phyloP scores from a whole-genome alignment of 2,888 invertebrate genomes.

The Cremastinae sp. region DNA sequence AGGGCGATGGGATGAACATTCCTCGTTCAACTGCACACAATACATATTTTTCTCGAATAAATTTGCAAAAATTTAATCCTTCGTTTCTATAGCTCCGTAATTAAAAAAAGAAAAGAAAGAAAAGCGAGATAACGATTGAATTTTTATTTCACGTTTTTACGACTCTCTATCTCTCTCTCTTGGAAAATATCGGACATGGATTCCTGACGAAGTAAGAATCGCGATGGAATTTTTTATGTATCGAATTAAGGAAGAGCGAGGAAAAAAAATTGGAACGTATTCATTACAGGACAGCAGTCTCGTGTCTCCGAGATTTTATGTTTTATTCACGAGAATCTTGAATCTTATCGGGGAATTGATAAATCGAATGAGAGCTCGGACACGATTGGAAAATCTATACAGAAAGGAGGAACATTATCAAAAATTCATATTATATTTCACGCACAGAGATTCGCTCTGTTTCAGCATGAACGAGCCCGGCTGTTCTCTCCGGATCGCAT shows the following conservation, averaged over 20 bases:
- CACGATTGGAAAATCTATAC: too few relatives aligned
- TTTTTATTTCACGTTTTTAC: too few relatives aligned
- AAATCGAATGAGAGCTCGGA: conserved; percentile 40
- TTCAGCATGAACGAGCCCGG: neutral
- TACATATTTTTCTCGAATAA: conserved; percentile 8
- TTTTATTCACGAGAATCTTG: conserved; percentile 24
- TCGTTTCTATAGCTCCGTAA: too few relatives aligned
- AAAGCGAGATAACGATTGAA: too few relatives aligned
- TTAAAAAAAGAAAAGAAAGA: too few relatives aligned
- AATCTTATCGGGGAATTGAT: conserved; percentile 26
- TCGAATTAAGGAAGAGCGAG: conserved; percentile 13
- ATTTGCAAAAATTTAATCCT: too few relatives aligned
- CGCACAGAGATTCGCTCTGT: conserved; percentile 1
- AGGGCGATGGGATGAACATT: conserved; percentile 39
- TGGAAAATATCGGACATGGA: neutral
- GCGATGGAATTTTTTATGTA: neutral
- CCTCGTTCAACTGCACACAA: conserved; percentile 41
- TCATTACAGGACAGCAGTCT: conserved; percentile 4
- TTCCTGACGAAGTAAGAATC: conserved; percentile 30
- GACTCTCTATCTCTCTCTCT: too few relatives aligned
- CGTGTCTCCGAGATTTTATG: conserved; percentile 12
- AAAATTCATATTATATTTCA: neutral
- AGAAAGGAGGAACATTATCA: neutral
- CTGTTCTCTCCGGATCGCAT: conserved; percentile 13
- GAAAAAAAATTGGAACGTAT: conserved; percentile 5